A percentile compares a stretch with the other conserved stretches of the same genome.
Conservation (phyloP, 2,888 invertebrate genomes). For the Bugulina stolonifera region DNA sequence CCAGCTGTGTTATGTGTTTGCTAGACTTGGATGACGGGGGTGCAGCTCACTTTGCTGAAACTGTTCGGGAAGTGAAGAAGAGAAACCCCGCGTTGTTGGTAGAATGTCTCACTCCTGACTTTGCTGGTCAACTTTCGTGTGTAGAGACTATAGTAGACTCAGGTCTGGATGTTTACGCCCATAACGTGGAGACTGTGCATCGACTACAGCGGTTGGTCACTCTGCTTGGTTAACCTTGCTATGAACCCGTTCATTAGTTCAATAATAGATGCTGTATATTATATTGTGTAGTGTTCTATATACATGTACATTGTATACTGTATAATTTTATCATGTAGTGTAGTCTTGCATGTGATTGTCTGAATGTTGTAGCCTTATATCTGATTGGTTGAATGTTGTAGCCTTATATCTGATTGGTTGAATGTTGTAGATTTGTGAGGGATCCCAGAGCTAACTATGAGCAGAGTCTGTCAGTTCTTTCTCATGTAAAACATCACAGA, state of each 20-base stretch:
- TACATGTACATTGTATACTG: too few relatives aligned
- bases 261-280: too few relatives aligned
- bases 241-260: too few relatives aligned
- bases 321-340: too few relatives aligned
- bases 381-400: too few relatives aligned
- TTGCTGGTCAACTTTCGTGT: constrained; percentile 71
- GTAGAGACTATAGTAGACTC: constrained; percentile 71
- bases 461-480: constrained; percentile 80
- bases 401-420: too few relatives aligned
- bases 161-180: constrained; percentile 92
- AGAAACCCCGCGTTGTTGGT: constrained; percentile 79
- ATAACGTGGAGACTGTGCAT: constrained; percentile 96
- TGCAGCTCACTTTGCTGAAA: constrained; percentile 84
- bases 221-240: too few relatives aligned
- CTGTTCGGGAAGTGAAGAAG: constrained; percentile 76
- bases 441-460: constrained; percentile 83
- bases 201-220: constrained; percentile 65
- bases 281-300: too few relatives aligned
- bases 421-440: constrained; percentile 66
- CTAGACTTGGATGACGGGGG: constrained; percentile 86
- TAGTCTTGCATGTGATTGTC: too few relatives aligned
- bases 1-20: too few relatives aligned
- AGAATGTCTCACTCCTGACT: constrained; percentile 95
- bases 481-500: constrained; percentile 73
- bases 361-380: too few relatives aligned